Percentiles rank a stretch among this genome's conserved stretches.
phyloP scores from a whole-genome alignment of 2,113 vertebrate species.

The Rhinolophus sinicus region DNA sequence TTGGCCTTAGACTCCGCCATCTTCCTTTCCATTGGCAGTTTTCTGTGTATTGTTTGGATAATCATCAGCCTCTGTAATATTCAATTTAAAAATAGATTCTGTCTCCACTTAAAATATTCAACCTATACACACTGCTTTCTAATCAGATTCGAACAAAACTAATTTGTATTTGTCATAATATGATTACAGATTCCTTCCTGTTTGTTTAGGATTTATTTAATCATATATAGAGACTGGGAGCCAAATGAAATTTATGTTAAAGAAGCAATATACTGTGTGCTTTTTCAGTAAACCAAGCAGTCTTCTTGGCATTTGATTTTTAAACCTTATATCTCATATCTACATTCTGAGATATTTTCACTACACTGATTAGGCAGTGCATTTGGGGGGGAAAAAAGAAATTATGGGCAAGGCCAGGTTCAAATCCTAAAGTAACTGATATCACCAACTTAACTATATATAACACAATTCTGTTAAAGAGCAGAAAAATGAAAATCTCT shows the following conservation, averaged over 20 bases:
- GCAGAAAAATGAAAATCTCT: background rate
- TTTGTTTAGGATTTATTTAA: background rate
- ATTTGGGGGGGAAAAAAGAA: background rate
- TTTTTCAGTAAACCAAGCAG: background rate
- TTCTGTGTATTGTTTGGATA: background rate
- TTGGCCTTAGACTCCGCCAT: background rate
- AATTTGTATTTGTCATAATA: background rate
- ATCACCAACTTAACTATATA: background rate
- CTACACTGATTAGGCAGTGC: background rate
- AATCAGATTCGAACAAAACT: too few relatives aligned
- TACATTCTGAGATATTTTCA: background rate
- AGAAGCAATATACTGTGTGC: background rate
- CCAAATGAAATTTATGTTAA: background rate
- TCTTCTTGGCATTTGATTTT: background rate
- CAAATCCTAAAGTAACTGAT: background rate
- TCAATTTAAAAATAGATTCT: background rate
- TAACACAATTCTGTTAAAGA: background rate
- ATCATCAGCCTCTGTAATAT: background rate
- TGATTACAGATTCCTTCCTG: background rate
- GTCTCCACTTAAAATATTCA: background rate
- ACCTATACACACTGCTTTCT: background rate
- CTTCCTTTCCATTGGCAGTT: background rate
- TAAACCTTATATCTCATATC: background rate
- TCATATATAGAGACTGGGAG: background rate
- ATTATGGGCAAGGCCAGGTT: background rate